Base-by-base conservation (phyloP, 2,888 invertebrate genomes). In the Oligia fasciuncula region DNA sequence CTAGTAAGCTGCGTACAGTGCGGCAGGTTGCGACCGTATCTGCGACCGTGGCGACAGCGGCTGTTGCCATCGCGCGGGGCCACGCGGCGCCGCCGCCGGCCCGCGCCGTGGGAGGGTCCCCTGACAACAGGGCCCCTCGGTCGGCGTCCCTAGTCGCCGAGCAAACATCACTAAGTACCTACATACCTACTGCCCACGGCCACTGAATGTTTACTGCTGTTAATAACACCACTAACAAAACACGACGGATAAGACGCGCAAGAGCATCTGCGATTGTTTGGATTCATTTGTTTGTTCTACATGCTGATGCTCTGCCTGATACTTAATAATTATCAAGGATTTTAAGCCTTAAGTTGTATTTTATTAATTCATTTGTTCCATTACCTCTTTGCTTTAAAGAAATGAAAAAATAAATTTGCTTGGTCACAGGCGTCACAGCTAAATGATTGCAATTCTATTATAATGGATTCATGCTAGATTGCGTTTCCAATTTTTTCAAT, bases 1-100 rank as follows among this genome's bases (percentile, higher is more conserved):
- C 96, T 96, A 93, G 96, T 96, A 95, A 86, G 91, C 92, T 94
- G 96, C 96, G 96, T 95, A 95, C 93, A 93, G 90, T 92, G 94
- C 91, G 94, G 94, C 94, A 92, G 93, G 94, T 94, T 94, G 93
- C 92, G 94, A 92, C 83, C 86, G 89, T 85, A 82, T 87, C 85
- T 93, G 93, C 92, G 94, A 92, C 81, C 85, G 88, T 85, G 85
- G 89, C 83, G 80, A 85, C 79, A 83, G 88, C 88, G 85, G 90
- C 86, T 80, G 87, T 85, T 80, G 85, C 84, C 80, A 84, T 65
- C 63, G 69, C 79, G 81, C 74, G 87, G 73, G 84, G 86, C 77
- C 76, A 79, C 76, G 69, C 66, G 83, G 60, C 78, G 69, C 83
- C 49, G 49, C 67, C 17, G 46, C 60, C 67, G 23, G 29, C 63